Base-by-base conservation (phyloP, 2,888 invertebrate species). In the Chrysodeixis includens region DNA sequence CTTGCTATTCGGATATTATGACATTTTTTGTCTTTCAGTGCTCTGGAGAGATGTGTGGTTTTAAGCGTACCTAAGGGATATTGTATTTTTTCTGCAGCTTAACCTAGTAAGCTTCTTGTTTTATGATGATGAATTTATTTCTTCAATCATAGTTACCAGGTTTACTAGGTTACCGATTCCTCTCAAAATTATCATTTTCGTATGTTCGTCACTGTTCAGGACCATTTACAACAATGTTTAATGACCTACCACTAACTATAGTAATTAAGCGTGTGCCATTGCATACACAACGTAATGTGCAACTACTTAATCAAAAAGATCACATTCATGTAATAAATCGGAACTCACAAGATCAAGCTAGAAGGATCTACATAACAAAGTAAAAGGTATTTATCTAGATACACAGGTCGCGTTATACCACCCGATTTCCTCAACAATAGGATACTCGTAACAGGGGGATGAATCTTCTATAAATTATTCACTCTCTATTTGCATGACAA, bases 401-500 rank as follows among this genome's bases (percentile, higher is more conserved):
- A 80, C 68, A 66, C 66, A 67, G 72, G 66, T 81, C 62, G 64
- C 59, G 62, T 74, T 69, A 81, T 86, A 86, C 86, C 84, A 86
- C 85, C 82, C 82, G 86, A 86, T 86, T 87, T 88, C 81, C 85
- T 78, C 85, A 82, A 89, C 90, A 89, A 88, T 89, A 85, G 81
- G 83, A 85, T 84, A 84, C 81, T 86, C 84, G 84, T 90, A 88
- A 89, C 87, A 83, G 85, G 84, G 86, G 89, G 90, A 90, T 89
- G 90, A 90, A 89, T 91, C 88, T 88, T 86, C 87, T 84, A 91
- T 93, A 92, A 93, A 93, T 93, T 93, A 93, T 94, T 93, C 93
- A 92, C 88, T 91, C 87, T 88, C 88, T 92, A 93, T 93, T 94
- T 93, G 91, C 93, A 93, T 93, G 92, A 93, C 91, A 93, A 93